phyloP scores from a whole-genome alignment of 2,113 vertebrate genomes.

The Tenrec ecaudatus region DNA sequence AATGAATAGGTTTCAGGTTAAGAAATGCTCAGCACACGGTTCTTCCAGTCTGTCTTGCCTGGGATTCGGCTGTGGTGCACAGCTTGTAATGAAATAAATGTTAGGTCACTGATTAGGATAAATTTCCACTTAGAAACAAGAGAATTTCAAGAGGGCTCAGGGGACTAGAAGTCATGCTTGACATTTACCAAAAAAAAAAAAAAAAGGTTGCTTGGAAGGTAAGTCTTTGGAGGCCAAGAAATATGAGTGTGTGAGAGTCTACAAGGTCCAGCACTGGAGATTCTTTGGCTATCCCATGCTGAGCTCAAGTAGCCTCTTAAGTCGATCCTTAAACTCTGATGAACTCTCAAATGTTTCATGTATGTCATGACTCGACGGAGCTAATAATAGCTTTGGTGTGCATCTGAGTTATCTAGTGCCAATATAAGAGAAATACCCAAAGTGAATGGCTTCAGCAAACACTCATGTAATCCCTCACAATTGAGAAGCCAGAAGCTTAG shows the following conservation, averaged over 20 bases:
- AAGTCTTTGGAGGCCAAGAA: slow-evolving; percentile 22
- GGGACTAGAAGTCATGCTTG: slow-evolving; percentile 64
- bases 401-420: no score
- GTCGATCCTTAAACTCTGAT: slow-evolving; percentile 35
- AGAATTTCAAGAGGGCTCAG: slow-evolving; percentile 16
- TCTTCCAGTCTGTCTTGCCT: neutral
- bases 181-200: neutral
- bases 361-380: neutral
- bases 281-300: slow-evolving; percentile 26
- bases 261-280: neutral
- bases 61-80: no score
- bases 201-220: neutral
- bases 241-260: slow-evolving; percentile 22
- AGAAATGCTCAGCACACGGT: no score
- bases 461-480: no score
- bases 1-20: no score
- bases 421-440: no score
- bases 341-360: slow-evolving; percentile 38
- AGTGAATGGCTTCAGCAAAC: no score
- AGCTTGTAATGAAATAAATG: neutral
- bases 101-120: neutral
- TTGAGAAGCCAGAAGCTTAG: no score
- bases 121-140: slow-evolving; percentile 15
- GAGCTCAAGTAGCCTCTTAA: slow-evolving; percentile 21
- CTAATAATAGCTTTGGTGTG: slow-evolving; percentile 18